Base-by-base conservation (phyloP, 2,888 invertebrate species). In the Psococerastis gibbosa region DNA sequence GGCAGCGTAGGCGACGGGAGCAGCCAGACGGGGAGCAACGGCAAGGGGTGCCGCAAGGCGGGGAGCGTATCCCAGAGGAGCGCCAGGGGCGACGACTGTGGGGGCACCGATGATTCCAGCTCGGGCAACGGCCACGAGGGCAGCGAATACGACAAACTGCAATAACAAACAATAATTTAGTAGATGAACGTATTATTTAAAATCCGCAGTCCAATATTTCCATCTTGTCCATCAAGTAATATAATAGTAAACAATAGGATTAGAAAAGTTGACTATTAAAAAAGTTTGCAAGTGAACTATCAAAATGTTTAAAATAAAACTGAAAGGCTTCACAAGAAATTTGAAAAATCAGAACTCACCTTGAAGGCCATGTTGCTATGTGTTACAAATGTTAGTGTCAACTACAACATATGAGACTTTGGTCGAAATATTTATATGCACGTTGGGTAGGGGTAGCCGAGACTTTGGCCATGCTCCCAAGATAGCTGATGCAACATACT, bases 51-150 rank as follows among this genome's bases (percentile, higher is more conserved):
- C 49, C 18, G 49, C 52, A 5, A 45, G 38, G 8, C 44, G 43
- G 34, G 43, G 47, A 3, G 27, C 42, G 11, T 43, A 43, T n/a
- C n/a, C n/a, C n/a, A 15, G 11, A 11, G 27, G 27, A 6, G 27
- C 27, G 44, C 35, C 17, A 15, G 18, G 3, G 18, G 33, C 27
- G 20, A 44, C 23, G 9, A 20, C 33, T 34, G 45, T 49, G 42
- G 57, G 52, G 16, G 54, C 63, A 23, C 63, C 57, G 15, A 73
- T 56, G 52, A 67, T 57, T 49, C 76, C 75, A 45, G 75, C 75
- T 55, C 67, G 67, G 54, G 69, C 71, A 49, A 68, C 64, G 53
- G 73, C 69, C 60, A 71, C 66, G 53, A 67, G 62, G 57, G 72
- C 67, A 56, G 68, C 61, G 55, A 76, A 59, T 44, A 70, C 59